Percentiles rank a stretch among this genome's conserved stretches.
These are phyloP conservation scores for Anarrhichthys ocellatus DNA, from an alignment of 2,113 vertebrate species.

Conservation along the genomic window DNA sequence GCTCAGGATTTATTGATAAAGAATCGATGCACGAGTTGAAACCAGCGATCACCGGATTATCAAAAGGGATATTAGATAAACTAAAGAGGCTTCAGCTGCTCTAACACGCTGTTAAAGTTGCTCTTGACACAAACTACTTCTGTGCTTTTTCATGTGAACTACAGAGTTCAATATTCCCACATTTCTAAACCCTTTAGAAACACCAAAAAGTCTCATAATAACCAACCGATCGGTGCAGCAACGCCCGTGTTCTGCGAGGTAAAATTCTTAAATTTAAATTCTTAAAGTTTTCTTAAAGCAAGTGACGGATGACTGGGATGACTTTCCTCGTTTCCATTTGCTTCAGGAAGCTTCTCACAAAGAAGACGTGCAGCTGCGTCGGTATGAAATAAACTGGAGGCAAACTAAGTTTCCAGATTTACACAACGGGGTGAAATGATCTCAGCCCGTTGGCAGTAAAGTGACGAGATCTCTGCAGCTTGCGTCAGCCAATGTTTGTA, in stretches of 20 bases:
- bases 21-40: neutral
- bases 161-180: neutral
- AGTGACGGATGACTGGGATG: neutral
- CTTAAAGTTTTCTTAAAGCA: too few relatives aligned
- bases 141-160: neutral
- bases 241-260: too few relatives aligned
- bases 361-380: neutral
- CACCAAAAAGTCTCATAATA: too few relatives aligned
- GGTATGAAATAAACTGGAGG: neutral
- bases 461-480: neutral
- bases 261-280: too few relatives aligned
- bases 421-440: neutral
- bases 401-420: neutral
- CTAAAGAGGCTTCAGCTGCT: neutral
- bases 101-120: too few relatives aligned
- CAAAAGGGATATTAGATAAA: neutral
- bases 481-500: neutral
- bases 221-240: too few relatives aligned
- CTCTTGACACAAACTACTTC: too few relatives aligned
- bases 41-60: slow-evolving; percentile 1
- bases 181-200: too few relatives aligned
- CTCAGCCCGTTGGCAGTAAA: neutral
- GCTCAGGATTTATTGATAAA: neutral
- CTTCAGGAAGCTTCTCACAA: neutral
- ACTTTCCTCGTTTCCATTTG: neutral